Conservation (phyloP, 23 tunicate species). For the Phallusia fumigata region DNA sequence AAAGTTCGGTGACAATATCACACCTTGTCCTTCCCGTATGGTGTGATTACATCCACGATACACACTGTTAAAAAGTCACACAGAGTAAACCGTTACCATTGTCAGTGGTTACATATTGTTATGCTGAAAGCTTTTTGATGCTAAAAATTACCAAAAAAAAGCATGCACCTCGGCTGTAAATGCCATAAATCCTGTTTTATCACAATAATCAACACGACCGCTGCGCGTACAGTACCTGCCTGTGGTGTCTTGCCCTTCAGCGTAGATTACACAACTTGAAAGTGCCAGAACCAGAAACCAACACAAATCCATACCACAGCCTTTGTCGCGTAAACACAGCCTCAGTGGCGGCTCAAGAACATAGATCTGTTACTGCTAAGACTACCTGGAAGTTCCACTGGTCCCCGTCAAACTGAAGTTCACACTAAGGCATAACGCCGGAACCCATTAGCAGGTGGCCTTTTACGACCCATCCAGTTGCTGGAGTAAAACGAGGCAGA, state of each 20-base stretch:
- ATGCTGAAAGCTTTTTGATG: too few species aligned
- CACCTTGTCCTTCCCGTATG: conserved; percentile 59
- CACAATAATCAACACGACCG: too few species aligned
- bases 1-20: conserved; percentile 53
- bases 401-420: background rate
- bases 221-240: conserved; percentile 1
- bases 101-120: too few species aligned
- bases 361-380: background rate
- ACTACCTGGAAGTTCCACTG: background rate
- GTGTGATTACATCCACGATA: conserved; percentile 58
- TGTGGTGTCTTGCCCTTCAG: background rate
- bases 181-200: too few species aligned
- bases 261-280: background rate
- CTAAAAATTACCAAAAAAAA: too few species aligned
- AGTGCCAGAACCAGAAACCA: background rate
- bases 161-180: too few species aligned
- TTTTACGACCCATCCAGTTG: background rate
- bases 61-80: conserved; percentile 11
- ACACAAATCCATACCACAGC: background rate
- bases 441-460: conserved; percentile 27
- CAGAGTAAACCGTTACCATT: too few species aligned
- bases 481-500: background rate
- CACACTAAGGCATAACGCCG: conserved; percentile 13
- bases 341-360: background rate
- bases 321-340: background rate